phyloP scores from a whole-genome alignment of 2,888 invertebrate genomes.

The Epistrophe eligans region DNA sequence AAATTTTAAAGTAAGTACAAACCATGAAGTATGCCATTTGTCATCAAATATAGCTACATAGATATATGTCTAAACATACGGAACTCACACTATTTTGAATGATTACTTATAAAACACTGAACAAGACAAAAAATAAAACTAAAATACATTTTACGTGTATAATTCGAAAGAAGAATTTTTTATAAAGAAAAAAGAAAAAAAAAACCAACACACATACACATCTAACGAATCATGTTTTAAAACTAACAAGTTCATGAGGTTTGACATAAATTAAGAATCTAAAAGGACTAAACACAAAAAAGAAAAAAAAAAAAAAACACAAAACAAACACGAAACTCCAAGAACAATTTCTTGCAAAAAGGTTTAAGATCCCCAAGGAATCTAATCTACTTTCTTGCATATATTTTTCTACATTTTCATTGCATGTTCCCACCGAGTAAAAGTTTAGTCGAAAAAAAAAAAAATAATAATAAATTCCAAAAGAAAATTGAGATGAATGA shows the following conservation, averaged over 20 bases:
- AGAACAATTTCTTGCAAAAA: conserved; percentile 45
- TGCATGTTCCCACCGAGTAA: conserved; percentile 43
- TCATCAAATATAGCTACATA: too few relatives aligned
- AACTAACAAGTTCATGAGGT: conserved; percentile 29
- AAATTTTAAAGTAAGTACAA: too few relatives aligned
- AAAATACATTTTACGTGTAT: too few relatives aligned
- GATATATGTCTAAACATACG: too few relatives aligned
- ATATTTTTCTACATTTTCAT: conserved; percentile 47
- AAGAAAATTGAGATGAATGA: conserved; percentile 68
- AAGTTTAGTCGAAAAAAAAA: neutral
- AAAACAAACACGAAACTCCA: conserved; percentile 16
- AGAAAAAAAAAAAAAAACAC: neutral
- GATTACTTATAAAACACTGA: too few relatives aligned
- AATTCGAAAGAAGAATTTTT: too few relatives aligned
- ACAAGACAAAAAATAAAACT: too few relatives aligned
- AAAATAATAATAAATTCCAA: conserved; percentile 18
- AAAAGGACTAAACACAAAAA: neutral
- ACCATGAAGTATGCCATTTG: too few relatives aligned
- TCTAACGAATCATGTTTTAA: conserved; percentile 33
- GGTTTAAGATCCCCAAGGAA: conserved; percentile 60
- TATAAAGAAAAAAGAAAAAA: neutral
- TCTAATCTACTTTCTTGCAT: conserved; percentile 48
- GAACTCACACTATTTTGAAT: too few relatives aligned
- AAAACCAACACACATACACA: neutral
- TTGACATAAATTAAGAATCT: conserved; percentile 50